Base-by-base conservation (phyloP, 1,140 invertebrate genomes). In the Stegodyphus dumicola region DNA sequence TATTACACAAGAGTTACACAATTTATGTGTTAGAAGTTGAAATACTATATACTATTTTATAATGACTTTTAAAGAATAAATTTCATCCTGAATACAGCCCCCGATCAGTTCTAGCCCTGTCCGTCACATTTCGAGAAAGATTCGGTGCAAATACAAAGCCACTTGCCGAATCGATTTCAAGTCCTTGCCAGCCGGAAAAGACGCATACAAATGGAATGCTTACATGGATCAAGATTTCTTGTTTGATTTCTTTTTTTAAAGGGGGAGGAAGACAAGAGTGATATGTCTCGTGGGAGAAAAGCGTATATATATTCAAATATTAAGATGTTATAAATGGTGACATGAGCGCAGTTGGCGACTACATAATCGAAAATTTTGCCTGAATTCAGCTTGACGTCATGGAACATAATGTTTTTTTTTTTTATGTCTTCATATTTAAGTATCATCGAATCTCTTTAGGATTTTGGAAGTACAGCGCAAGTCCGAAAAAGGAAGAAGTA, bases 141-240 rank as follows among this genome's bases (percentile, higher is more conserved):
- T 73, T 73, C 70, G 49, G 48, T 73, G 70, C 49, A 51, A 73
- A 73, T 73, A 73, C 70, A 73, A 73, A 73, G 70, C 70, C 70
- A 73, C 70, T 73, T 73, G 70, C 70, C 51, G 70, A 53, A 73
- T 73, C 70, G 70, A 73, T 73, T 73, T 49, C 70, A 13, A n/a
- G 49, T 17, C 53, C 70, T 73, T 73, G 70, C 49, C 70, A 73
- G 53, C 15, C 49, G 49, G 10, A 17, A 73, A 17, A 73, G 51
- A 53, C 70, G 51, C 70, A 73, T 73, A 73, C 70, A 73, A 73
- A 73, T 73, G 49, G 70, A 73, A 73, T 53, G 70, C 70, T 73
- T 73, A 73, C 70, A 73, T 73, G 51, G 70, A 17, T 17, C 49
- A 17, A 52, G 49, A 7, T 53, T 53, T 52, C 53, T 52, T 33